These are phyloP conservation scores for Diabrotica undecimpunctata DNA, from an alignment of 1,140 invertebrate species.

Conservation along the genomic window DNA sequence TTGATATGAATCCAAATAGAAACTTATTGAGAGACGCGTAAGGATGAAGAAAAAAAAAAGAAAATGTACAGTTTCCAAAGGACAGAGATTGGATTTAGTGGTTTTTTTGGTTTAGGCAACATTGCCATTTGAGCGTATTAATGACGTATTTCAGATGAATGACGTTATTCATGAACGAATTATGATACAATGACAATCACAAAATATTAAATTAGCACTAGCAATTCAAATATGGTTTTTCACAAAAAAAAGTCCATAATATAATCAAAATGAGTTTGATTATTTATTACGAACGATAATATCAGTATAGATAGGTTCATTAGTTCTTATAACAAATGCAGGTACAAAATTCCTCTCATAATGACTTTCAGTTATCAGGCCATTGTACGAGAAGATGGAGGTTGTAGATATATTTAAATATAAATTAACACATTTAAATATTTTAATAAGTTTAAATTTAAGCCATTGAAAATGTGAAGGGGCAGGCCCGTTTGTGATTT, in stretches of 20 bases:
- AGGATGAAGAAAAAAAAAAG: too few species aligned
- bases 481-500: not conserved
- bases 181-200: not conserved
- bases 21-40: not conserved
- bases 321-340: conserved; percentile 12
- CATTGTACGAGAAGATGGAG: conserved; percentile 15
- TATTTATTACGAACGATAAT: not conserved
- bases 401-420: conserved; percentile 17
- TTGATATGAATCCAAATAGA: not conserved
- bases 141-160: too few species aligned
- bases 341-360: conserved; percentile 17
- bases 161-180: too few species aligned
- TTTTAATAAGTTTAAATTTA: conserved; percentile 11
- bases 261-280: not conserved
- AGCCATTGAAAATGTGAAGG: not conserved
- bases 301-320: conserved; percentile 1
- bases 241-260: not conserved
- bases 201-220: not conserved
- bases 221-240: not conserved
- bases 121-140: not conserved
- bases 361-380: conserved; percentile 15
- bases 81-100: not conserved
- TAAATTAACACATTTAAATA: conserved; percentile 19
- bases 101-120: too few species aligned
- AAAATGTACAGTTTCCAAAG: too few species aligned